Evolutionary conservation across 2,797 vertebrate genomes (phyloP), one percentile per base, ranked within the genome.

Genomic region (Lithobates pipiens): DNA sequence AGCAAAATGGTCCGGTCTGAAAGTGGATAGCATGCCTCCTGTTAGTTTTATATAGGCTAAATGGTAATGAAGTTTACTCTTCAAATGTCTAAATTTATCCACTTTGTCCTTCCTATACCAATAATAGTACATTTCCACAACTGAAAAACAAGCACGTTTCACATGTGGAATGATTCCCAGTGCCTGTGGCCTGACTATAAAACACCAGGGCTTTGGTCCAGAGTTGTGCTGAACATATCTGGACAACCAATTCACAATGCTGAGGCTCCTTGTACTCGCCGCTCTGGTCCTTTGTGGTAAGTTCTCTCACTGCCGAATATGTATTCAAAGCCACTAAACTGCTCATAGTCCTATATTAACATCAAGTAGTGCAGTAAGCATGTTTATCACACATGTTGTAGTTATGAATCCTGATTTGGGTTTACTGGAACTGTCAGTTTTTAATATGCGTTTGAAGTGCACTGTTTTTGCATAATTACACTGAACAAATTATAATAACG

Each of bases 271-370:
- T 25, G 72, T 92, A 63, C 86, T 95, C 0, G 39, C 91, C 3
- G 70, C 89, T 21, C 86, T 94, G 39, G 88, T 92, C 88, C 90
- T 94, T 70, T 91, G 79, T 3, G 93, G 94, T 93, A 84, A 67
- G 92, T 87, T 39, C 3, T 13, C 18, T 36, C 23, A 25, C 5
- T 27, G 68, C 32, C 1, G 44, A 50, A n/a, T 84, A 67, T 27
- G n/a, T 29, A 34, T 54, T 54, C 0, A 54, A 15, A 54, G 50
- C 54, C 54, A 61, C 54, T 6, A 61, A 18, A 2, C 5, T 4
- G 8, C 54, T 61, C 7, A 1, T n/a, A 13, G 54, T 7, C 54
- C 21, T 8, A 7, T 9, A 23, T 23, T 61, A 23, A 54, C 16
- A 6, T 54, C 50, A 18, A 4, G 50, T 3, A 54, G 16, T 3